Conservation (phyloP, 2,113 vertebrate species). For the Ochotona curzoniae region DNA sequence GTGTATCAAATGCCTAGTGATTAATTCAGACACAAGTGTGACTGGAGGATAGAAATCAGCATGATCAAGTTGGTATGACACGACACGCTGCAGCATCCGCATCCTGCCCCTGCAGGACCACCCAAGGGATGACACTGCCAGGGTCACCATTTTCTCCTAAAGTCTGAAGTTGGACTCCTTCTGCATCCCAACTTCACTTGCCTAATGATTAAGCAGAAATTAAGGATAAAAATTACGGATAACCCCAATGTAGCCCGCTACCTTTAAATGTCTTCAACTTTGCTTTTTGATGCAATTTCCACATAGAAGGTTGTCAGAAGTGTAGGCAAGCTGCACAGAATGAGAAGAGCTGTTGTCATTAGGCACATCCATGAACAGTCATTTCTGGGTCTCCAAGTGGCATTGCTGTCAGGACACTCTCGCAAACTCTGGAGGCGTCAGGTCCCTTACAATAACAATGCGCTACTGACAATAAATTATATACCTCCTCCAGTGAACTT, state of each 20-base stretch:
- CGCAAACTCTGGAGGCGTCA: too few relatives aligned
- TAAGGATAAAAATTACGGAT: too few relatives aligned
- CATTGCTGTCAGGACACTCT: too few relatives aligned
- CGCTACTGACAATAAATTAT: too few relatives aligned
- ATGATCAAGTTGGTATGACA: slow-evolving; percentile 66
- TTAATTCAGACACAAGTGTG: slow-evolving; percentile 84
- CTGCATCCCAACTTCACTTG: background rate
- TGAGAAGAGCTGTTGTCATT: background rate
- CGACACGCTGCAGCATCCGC: background rate
- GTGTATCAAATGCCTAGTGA: slow-evolving; percentile 82
- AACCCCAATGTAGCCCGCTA: background rate
- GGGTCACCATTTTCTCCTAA: background rate
- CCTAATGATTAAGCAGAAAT: background rate
- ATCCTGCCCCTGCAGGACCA: too few relatives aligned
- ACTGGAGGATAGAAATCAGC: slow-evolving; percentile 76
- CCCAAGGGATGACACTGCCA: background rate
- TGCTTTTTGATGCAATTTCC: background rate
- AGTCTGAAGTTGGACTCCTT: background rate
- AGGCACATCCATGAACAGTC: too few relatives aligned
- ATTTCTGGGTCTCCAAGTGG: too few relatives aligned
- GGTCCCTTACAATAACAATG: too few relatives aligned
- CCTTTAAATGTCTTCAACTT: background rate
- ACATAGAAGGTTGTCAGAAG: background rate
- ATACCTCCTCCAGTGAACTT: too few relatives aligned
- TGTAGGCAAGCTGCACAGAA: background rate